Evolutionary conservation across 2,888 invertebrate species (phyloP).

Genomic region (Synergus gifuensis): DNA sequence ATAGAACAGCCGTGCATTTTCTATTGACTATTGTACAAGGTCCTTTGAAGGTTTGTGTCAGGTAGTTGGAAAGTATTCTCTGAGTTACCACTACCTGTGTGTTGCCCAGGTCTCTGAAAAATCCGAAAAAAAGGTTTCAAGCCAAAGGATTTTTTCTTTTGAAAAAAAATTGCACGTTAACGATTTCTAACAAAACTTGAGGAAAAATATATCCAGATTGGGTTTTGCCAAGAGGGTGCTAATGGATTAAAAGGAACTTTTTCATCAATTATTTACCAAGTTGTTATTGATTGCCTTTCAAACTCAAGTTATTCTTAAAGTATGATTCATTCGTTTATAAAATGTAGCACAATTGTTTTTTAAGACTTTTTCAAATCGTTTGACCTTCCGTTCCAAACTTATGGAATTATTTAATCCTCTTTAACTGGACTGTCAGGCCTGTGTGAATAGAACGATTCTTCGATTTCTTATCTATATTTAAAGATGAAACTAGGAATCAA

Average conservation of each 20-base stretch:
- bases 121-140: background rate
- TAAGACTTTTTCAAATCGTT: no score
- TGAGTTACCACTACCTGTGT: constrained; percentile 67
- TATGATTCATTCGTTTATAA: background rate
- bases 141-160: background rate
- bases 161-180: background rate
- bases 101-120: background rate
- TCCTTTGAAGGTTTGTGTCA: constrained; percentile 19
- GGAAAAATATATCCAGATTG: background rate
- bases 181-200: background rate
- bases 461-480: background rate
- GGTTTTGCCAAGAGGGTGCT: background rate
- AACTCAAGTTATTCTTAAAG: background rate
- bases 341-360: background rate
- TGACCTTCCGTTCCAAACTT: no score
- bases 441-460: background rate
- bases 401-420: background rate
- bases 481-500: constrained; percentile 9
- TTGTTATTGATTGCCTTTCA: background rate
- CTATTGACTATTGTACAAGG: constrained; percentile 23
- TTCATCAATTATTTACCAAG: background rate
- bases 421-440: background rate
- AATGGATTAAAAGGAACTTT: background rate
- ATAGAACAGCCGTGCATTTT: constrained; percentile 11
- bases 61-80: constrained; percentile 57